These are phyloP conservation scores for Gandaritis pyraliata DNA, from an alignment of 2,888 invertebrate species.

Conservation along the genomic window DNA sequence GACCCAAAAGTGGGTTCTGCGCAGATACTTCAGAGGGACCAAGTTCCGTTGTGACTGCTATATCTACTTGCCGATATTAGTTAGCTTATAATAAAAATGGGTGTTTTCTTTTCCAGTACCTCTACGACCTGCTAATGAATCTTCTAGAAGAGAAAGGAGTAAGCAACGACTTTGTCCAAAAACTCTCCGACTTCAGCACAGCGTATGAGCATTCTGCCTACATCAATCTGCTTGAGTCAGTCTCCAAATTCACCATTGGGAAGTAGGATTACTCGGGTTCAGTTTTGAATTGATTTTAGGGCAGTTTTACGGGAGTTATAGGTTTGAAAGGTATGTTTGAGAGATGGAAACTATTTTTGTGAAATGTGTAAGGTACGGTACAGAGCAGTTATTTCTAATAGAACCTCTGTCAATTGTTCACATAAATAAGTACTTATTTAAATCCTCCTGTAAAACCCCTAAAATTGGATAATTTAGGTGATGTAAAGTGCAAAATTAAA, in stretches of 20 bases:
- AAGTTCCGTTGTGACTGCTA: too few relatives aligned
- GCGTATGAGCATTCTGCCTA: conserved; percentile 97
- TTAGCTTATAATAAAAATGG: neutral
- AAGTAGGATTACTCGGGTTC: conserved; percentile 56
- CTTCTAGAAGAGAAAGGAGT: conserved; percentile 98
- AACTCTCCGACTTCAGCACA: conserved; percentile 94
- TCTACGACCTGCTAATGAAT: conserved; percentile 97
- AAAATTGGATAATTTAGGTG: conserved; percentile 19
- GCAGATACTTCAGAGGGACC: too few relatives aligned
- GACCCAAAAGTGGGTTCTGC: too few relatives aligned
- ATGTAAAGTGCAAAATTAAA: conserved; percentile 33
- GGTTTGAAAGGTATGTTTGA: neutral
- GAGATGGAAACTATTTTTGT: neutral
- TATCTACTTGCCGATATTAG: too few relatives aligned
- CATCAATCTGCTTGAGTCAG: conserved; percentile 92
- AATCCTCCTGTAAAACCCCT: conserved; percentile 20
- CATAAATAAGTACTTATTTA: neutral
- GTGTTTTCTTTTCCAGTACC: conserved; percentile 84
- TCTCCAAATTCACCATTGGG: conserved; percentile 93
- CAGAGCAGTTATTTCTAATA: conserved; percentile 1
- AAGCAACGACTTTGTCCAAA: conserved; percentile 95
- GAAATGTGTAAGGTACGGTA: neutral
- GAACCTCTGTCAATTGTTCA: neutral
- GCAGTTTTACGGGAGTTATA: conserved; percentile 17
- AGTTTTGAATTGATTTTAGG: conserved; percentile 16